These are phyloP conservation scores for Peucedramus taeniatus DNA, from an alignment of 2,113 vertebrate species.

Conservation along the genomic window DNA sequence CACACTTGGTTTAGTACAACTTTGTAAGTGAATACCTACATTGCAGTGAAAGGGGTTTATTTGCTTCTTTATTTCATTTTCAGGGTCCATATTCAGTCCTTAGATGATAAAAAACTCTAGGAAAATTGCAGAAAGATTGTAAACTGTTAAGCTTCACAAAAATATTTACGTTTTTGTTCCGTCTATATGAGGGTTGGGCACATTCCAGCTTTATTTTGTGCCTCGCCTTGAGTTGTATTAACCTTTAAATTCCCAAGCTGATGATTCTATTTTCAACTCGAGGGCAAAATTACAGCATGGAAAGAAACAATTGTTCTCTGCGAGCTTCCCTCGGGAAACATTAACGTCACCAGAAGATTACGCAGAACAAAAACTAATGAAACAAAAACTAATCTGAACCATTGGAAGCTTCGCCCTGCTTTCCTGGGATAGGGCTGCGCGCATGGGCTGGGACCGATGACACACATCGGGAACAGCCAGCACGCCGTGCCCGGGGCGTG, in stretches of 20 bases:
- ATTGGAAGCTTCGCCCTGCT: no score
- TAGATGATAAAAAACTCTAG: background rate
- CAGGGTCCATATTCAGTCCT: background rate
- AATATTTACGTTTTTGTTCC: background rate
- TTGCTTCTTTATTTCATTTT: conserved; percentile 1
- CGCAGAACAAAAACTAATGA: background rate
- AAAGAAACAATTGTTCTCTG: background rate
- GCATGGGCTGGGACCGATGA: background rate
- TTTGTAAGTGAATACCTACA: conserved; percentile 5
- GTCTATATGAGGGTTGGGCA: background rate
- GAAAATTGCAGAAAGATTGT: background rate
- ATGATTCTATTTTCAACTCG: background rate
- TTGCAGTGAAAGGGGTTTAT: conserved; percentile 41
- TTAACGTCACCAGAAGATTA: background rate
- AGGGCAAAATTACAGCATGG: background rate
- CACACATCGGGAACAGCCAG: background rate
- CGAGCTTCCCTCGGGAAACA: background rate
- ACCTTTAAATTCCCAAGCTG: background rate
- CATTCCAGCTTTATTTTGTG: background rate
- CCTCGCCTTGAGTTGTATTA: background rate
- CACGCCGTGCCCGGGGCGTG: rapidly evolving
- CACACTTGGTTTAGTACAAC: background rate
- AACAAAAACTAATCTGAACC: background rate
- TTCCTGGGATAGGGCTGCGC: background rate
- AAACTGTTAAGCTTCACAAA: background rate